Evolutionary conservation across 2,888 invertebrate species (phyloP), one percentile per base, ranked within the genome.

Genomic region (Macaria notata): DNA sequence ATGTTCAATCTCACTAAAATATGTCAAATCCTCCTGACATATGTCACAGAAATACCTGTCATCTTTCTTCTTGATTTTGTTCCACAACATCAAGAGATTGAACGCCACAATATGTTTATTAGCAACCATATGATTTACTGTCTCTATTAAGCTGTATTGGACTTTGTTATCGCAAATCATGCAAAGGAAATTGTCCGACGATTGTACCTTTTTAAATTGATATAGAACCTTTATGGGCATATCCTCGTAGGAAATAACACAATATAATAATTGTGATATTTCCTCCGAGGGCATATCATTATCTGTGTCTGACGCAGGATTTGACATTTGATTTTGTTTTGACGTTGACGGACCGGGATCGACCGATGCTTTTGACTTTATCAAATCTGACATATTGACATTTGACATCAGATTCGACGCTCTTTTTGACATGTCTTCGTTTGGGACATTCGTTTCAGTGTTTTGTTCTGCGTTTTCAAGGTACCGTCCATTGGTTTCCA

Each of bases 71-170:
- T 61, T 63, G 4, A 62, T 58, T 38, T 63, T 61, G 7, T 63
- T 61, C 61, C 64, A 64, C 1, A 64, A 30, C 64, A 64, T 66
- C 56, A 60, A 49, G 7, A 64, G n/a, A 9, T 64, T 62, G 46
- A 56, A 62, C 3, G 59, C 48, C 0, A 64, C 59, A 0, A 64
- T 46, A 31, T 64, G 64, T 30, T 64, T 57, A 0, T 57, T 49
- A 3, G 51, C 9, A 4, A 44, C 45, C 1, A 64, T 51, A 30
- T 64, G 64, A 1, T 42, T n/a, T 9, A 49, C 33, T 0, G 62
- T 51, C 0, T 51, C 45, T 4, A 42, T 39, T 9, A 54, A 49
- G 0, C 8, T 62, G 49, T 56, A 60, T 0, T 33, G 9, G 0
- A 64, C 47, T 33, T 64, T 59, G 30, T 64, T 59, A n/a, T 61